Percentiles rank a stretch among this genome's conserved stretches.
phyloP scores from a whole-genome alignment of 2,797 vertebrate genomes.

The Lepilemur ruficaudatus region DNA sequence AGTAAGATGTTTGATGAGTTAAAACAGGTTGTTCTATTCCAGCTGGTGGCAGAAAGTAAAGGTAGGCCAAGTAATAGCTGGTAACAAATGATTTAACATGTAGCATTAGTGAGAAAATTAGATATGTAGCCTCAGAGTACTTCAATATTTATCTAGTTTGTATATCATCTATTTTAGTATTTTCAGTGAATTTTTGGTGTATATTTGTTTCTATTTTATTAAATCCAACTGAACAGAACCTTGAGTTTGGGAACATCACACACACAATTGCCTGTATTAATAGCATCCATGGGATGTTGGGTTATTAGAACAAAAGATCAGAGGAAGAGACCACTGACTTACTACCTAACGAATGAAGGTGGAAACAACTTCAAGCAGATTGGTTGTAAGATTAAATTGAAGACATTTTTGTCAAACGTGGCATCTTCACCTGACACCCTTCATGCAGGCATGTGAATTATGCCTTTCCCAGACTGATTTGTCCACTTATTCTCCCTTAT shows the following conservation, averaged over 20 bases:
- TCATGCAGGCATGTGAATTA: fast-evolving
- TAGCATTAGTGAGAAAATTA: background rate
- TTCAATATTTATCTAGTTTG: background rate
- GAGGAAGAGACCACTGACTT: background rate
- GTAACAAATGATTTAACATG: background rate
- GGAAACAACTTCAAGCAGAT: background rate
- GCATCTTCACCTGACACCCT: background rate
- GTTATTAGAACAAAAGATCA: background rate
- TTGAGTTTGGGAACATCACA: background rate
- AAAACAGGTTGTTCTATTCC: background rate
- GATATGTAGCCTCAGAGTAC: background rate
- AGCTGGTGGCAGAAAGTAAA: background rate
- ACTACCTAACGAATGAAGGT: background rate
- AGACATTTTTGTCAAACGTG: background rate
- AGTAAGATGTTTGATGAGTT: background rate
- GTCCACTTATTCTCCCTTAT: background rate
- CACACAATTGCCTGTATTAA: background rate
- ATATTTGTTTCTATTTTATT: background rate
- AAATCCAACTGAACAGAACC: background rate
- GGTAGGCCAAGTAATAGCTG: background rate
- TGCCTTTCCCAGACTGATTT: background rate
- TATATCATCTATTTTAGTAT: background rate
- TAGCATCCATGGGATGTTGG: background rate
- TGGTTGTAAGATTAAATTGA: background rate
- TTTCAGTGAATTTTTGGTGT: background rate